Evolutionary conservation across 2,113 vertebrate species (phyloP).

Genomic region (Zapornia atra): DNA sequence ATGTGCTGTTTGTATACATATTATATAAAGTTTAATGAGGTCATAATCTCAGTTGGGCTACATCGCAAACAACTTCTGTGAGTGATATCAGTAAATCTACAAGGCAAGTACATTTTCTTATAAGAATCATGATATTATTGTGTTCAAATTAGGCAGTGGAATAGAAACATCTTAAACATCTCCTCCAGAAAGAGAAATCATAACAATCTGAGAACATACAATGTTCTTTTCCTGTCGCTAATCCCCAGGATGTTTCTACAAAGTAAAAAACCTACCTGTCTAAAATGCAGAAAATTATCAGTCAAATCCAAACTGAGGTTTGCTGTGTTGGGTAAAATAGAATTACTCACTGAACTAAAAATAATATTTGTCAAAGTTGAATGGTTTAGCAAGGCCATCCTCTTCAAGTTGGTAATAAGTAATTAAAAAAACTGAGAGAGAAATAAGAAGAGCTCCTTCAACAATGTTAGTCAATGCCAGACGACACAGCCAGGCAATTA

Average conservation of each 20-base stretch:
- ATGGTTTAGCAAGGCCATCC: background rate
- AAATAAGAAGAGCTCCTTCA: background rate
- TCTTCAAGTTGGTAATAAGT: background rate
- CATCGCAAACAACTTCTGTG: background rate
- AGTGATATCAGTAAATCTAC: background rate
- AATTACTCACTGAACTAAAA: background rate
- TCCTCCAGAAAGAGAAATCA: background rate
- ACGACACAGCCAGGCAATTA: background rate
- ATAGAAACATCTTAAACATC: background rate
- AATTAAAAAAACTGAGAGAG: background rate
- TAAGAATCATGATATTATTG: background rate
- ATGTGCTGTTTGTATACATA: background rate
- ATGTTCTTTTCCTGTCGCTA: background rate
- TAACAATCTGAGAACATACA: background rate
- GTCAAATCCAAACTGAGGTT: background rate
- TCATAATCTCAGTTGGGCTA: background rate
- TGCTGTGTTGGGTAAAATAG: background rate
- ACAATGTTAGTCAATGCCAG: background rate
- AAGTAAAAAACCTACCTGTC: background rate
- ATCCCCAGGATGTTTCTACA: background rate
- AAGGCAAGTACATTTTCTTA: background rate
- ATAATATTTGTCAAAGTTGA: background rate
- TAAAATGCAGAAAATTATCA: background rate
- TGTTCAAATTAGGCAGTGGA: background rate
- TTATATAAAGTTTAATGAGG: background rate